Base-by-base conservation (phyloP, 2,797 vertebrate genomes). In the Propithecus deckenii region DNA sequence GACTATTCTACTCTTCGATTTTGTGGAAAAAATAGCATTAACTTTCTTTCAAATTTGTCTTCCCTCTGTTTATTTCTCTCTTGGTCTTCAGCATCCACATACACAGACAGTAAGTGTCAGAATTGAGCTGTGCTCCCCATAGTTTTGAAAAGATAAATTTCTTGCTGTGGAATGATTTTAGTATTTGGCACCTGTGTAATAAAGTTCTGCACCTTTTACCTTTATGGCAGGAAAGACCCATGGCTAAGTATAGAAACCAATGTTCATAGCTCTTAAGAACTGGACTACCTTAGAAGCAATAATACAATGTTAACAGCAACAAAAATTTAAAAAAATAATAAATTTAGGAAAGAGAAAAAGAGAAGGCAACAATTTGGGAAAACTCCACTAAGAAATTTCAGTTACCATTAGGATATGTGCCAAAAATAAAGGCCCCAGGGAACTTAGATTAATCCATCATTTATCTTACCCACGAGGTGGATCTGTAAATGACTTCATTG, bases 401-500 rank as follows among this genome's bases (percentile, higher is more conserved):
- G n/a, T 76, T 92, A 69, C 80, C 23, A 83, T 78, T 90, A 90
- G 57, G 67, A 86, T 79, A 74, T 48, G 22, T 79, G 88, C 61
- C 87, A 93, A 89, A 97, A 89, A 81, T 55, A 81, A 97, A 87
- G 65, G 6, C 90, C 81, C 86, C 41, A 61, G 71, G 67, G 63
- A 86, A 87, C 48, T 89, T 81, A 85, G 90, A 95, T 93, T 79
- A 95, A 92, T 94, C 78, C 69, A 81, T 94, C 92, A 78, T 92
- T 97, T 96, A 91, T 96, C 50, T 95, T 83, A 90, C 67, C 72
- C 86, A 92, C 1, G 7, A 96, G 55, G 38, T 95, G 48, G 52
- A 79, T 97, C 89, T 96, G 59, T 95, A 97, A 95, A 95, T 95
- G 88, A 93, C 72, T 83, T 94, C 61, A 92, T 89, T 95, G 95